Conservation (phyloP, 2,113 vertebrate species). For the Nibea albiflora region DNA sequence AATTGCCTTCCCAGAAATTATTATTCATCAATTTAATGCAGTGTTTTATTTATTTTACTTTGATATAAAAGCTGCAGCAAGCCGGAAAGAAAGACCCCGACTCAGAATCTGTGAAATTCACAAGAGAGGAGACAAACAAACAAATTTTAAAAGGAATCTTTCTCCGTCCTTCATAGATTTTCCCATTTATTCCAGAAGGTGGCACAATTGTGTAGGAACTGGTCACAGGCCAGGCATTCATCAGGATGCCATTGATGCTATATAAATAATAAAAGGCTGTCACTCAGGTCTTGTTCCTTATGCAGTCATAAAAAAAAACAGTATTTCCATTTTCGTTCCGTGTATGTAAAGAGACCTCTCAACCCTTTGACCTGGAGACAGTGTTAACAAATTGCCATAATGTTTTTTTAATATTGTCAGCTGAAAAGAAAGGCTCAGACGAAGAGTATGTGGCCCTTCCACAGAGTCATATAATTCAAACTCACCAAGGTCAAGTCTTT, state of each 20-base stretch:
- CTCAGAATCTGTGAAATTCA: not conserved
- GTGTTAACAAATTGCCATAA: conserved; percentile 55
- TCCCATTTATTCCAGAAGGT: conserved; percentile 78
- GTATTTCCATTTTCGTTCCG: conserved; percentile 50
- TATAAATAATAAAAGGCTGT: not conserved
- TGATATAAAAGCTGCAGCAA: not conserved
- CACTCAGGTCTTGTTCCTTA: conserved; percentile 51
- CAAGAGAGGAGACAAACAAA: not conserved
- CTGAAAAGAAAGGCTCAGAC: conserved; percentile 37
- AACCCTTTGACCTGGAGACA: conserved; percentile 55
- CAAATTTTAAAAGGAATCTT: not conserved
- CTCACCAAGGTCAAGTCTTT: conserved; percentile 65
- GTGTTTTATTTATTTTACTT: not conserved
- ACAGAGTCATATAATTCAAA: conserved; percentile 62
- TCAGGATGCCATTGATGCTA: conserved; percentile 13
- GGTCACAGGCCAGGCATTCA: conserved; percentile 47
- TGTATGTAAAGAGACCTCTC: conserved; percentile 58
- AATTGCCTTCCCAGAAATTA: not conserved
- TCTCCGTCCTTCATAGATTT: conserved; percentile 36
- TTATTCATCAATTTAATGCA: not conserved
- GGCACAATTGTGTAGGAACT: conserved; percentile 82
- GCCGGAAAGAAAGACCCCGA: not conserved
- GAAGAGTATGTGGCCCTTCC: conserved; percentile 36
- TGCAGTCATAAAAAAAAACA: conserved; percentile 29
- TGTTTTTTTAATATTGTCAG: conserved; percentile 22